Conservation (phyloP, 2,797 vertebrate genomes). For the Helostoma temminkii region DNA sequence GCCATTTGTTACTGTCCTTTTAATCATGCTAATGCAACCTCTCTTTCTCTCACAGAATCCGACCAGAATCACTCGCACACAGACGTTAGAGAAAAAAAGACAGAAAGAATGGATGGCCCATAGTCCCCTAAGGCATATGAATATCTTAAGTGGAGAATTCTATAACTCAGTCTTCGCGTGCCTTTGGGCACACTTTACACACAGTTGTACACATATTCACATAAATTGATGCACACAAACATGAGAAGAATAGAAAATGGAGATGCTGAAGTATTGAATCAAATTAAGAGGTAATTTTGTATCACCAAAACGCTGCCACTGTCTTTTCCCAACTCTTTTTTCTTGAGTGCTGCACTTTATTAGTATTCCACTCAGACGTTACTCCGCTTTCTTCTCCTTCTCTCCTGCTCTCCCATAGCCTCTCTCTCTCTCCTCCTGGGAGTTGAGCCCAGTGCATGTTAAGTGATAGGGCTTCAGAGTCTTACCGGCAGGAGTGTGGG, state of each 20-base stretch:
- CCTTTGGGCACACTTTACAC: slow-evolving; percentile 51
- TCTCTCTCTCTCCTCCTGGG: slow-evolving; percentile 59
- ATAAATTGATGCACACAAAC: slow-evolving; percentile 26
- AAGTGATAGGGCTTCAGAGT: slow-evolving; percentile 76
- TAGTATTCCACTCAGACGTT: slow-evolving; percentile 76
- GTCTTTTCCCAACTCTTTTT: slow-evolving; percentile 36
- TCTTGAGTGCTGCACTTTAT: slow-evolving; percentile 76
- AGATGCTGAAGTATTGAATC: slow-evolving; percentile 73
- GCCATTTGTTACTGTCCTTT: slow-evolving; percentile 84
- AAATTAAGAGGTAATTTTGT: slow-evolving; percentile 81
- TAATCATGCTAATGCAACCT: slow-evolving; percentile 83
- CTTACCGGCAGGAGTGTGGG: slow-evolving; percentile 63
- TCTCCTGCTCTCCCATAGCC: slow-evolving; percentile 50
- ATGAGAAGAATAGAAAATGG: slow-evolving; percentile 48
- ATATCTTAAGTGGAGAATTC: slow-evolving; percentile 77
- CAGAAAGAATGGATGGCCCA: slow-evolving; percentile 72
- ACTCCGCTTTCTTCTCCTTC: slow-evolving; percentile 67
- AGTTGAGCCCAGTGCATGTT: slow-evolving; percentile 77
- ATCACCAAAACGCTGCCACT: slow-evolving; percentile 35
- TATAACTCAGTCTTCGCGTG: slow-evolving; percentile 62
- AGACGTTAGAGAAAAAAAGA: slow-evolving; percentile 50
- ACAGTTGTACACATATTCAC: slow-evolving; percentile 23
- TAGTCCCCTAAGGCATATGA: slow-evolving; percentile 72
- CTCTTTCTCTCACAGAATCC: slow-evolving; percentile 30
- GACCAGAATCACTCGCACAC: slow-evolving; percentile 37